Base-by-base conservation (phyloP, 2,113 vertebrate species). In the Hiodon alosoides region DNA sequence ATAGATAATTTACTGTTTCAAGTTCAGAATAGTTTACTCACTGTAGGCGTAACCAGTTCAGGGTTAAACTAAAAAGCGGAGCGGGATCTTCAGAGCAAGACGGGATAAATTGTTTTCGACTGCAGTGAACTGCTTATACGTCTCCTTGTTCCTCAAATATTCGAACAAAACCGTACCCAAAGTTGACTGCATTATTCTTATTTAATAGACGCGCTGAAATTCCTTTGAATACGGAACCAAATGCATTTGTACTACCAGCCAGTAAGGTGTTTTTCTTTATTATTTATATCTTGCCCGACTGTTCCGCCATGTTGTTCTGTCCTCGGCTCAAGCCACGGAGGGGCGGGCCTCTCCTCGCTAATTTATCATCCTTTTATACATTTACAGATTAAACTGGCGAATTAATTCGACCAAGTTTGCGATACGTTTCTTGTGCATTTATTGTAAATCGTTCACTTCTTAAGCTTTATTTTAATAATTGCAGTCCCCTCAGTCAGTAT, bases 241-340 rank as follows among this genome's bases (percentile, higher is more conserved):
- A 48, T 67, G 31, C 4, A 16, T 58, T 9, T 51, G 55, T 58
- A 58, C 6, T 67, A 71, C 70, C 47, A 47, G 65, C 53, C 65
- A 57, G 16, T 17, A 55, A 50, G 7, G 60, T 59, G 58, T 68
- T 57, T 75, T 75, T 57, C 53, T 54, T 58, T 75, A 68, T 68
- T 75, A 75, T 75, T 75, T 67, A 89, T 87, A 88, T 89, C 87
- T 89, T 86, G 81, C 78, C 86, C 86, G 90, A 92, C 86, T 91
- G 85, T 90, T 91, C 92, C 91, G 94, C 94, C 93, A 95, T 95
- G 91, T 95, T 75, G 73, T 67, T 94, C 92, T 89, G 84, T 89
- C 83, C 76, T 78, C 79, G 83, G 87, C 69, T 71, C 69, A 57
- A 71, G 90, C 90, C 89, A 87, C 85, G 84, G 83, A 87, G 84